Conservation (phyloP, 2,888 invertebrate species). For the Cephus sareptanus region DNA sequence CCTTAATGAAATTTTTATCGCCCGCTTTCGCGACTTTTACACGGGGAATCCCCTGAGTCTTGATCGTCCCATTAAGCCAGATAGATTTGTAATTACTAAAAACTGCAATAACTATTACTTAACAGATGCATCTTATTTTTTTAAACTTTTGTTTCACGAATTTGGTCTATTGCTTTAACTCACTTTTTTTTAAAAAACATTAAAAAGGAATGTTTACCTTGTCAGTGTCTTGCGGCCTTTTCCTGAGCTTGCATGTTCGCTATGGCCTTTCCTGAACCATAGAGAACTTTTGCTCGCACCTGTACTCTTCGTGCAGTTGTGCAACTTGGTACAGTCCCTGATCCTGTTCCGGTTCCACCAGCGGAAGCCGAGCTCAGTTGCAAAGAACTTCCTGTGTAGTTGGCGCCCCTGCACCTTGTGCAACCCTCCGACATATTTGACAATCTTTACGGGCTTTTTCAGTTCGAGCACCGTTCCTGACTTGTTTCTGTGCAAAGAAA, state of each 20-base stretch:
- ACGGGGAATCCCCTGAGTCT: not conserved
- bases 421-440: conserved; percentile 57
- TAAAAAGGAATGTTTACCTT: conserved; percentile 14
- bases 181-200: not conserved
- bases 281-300: conserved; percentile 58
- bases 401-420: conserved; percentile 55
- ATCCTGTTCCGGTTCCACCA: conserved; percentile 39
- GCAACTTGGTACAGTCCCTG: conserved; percentile 16
- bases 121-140: not conserved
- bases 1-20: not conserved
- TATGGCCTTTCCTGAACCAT: conserved; percentile 59
- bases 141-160: not conserved
- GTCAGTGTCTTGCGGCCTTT: conserved; percentile 54
- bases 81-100: not conserved
- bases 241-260: conserved; percentile 58
- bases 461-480: not conserved
- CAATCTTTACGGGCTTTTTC: not conserved
- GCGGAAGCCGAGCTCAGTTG: conserved; percentile 48
- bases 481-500: not conserved
- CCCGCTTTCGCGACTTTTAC: not conserved
- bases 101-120: not conserved
- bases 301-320: conserved; percentile 48
- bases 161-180: not conserved
- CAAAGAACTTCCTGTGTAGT: conserved; percentile 47
- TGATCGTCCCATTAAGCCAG: not conserved